phyloP scores from a whole-genome alignment of 2,113 vertebrate species.

The Silurus glanis region DNA sequence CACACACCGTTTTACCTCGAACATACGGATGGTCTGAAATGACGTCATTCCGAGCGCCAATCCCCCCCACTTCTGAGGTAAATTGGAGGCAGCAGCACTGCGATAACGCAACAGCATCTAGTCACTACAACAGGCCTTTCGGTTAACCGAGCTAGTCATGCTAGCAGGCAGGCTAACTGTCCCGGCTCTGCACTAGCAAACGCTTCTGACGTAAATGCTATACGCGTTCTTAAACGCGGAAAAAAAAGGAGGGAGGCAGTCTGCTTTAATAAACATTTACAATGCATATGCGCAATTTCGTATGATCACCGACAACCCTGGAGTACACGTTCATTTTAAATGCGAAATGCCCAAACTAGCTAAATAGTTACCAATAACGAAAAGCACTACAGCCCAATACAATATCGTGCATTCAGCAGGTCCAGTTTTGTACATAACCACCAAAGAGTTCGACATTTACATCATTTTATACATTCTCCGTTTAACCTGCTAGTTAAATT shows the following conservation, averaged over 20 bases:
- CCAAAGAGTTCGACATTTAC: not conserved
- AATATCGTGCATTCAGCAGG: not conserved
- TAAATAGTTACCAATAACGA: not conserved
- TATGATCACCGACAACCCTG: not conserved
- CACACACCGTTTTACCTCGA: not conserved
- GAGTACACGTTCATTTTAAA: not conserved
- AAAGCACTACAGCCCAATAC: not conserved
- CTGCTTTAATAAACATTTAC: not conserved
- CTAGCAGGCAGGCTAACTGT: not conserved
- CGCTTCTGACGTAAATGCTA: not conserved
- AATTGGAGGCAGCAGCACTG: not conserved
- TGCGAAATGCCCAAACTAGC: not conserved
- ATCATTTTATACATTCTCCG: not conserved
- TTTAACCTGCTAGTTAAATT: not conserved
- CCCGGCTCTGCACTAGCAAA: not conserved
- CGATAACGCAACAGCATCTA: not conserved
- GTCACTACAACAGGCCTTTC: not conserved
- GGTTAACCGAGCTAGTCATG: not conserved
- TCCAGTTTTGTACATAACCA: not conserved
- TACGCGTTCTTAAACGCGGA: not conserved
- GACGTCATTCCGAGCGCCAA: not conserved
- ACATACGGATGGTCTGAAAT: not conserved
- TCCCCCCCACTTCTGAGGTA: not conserved
- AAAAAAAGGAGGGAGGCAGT: not conserved
- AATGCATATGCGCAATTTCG: not conserved